Evolutionary conservation across 1,140 invertebrate species (phyloP).

Genomic region (Brachystomella parvula): DNA sequence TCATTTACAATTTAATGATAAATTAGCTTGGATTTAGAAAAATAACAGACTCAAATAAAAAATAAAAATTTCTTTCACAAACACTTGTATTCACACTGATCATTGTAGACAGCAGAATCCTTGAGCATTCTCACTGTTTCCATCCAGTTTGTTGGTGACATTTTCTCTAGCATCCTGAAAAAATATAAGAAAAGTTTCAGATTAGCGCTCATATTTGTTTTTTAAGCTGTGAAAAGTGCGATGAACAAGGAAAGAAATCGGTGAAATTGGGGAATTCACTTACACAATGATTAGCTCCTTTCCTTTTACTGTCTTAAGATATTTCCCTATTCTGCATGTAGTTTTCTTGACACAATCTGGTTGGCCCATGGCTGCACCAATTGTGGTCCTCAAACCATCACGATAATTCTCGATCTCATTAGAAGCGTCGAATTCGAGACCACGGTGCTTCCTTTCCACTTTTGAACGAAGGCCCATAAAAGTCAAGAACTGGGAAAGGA

Average conservation of each 20-base stretch:
- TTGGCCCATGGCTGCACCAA: slow-evolving; percentile 31
- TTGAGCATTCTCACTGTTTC: slow-evolving; percentile 29
- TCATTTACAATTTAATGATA: too few species aligned
- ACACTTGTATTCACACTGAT: slow-evolving; percentile 32
- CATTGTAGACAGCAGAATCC: slow-evolving; percentile 26
- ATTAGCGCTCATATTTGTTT: too few species aligned
- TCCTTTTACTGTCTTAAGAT: slow-evolving; percentile 26
- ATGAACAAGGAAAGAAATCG: neutral
- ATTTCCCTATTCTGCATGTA: slow-evolving; percentile 31
- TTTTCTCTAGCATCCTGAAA: slow-evolving; percentile 31
- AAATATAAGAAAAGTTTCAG: too few species aligned
- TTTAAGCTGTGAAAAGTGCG: neutral
- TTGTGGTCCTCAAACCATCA: slow-evolving; percentile 29
- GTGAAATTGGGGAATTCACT: too few species aligned
- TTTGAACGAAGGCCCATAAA: neutral
- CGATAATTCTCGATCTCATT: slow-evolving; percentile 15
- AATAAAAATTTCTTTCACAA: too few species aligned
- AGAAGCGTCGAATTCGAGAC: neutral
- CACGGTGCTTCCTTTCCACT: neutral
- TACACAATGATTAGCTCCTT: slow-evolving; percentile 36
- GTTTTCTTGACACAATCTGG: slow-evolving; percentile 30
- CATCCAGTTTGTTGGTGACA: slow-evolving; percentile 25
- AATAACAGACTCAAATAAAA: too few species aligned
- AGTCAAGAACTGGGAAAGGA: neutral
- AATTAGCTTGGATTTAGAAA: too few species aligned